A percentile compares a stretch with the other conserved stretches of the same genome.
These are phyloP conservation scores for Drosophila pseudoobscura DNA, from an alignment of 1,140 invertebrate species.

Conservation along the genomic window DNA sequence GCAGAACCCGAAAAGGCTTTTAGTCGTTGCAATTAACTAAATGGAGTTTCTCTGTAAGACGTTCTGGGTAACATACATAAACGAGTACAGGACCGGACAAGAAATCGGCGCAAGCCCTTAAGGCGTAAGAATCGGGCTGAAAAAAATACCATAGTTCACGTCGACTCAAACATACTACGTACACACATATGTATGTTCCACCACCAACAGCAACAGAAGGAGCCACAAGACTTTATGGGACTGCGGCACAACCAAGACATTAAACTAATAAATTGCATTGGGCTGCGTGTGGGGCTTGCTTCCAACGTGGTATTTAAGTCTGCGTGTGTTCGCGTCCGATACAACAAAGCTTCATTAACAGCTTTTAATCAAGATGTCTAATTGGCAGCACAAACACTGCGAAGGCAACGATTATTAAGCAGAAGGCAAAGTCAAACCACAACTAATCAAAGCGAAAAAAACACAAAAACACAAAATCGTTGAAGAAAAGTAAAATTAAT, in stretches of 20 bases:
- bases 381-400: conserved; percentile 46
- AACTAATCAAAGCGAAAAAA: conserved; percentile 19
- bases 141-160: conserved; percentile 1
- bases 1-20: conserved; percentile 46
- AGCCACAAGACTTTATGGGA: neutral
- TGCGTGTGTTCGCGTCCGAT: conserved; percentile 22
- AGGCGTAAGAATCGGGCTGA: neutral
- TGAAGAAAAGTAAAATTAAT: conserved; percentile 11
- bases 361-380: conserved; percentile 55
- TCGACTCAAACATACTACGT: neutral
- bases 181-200: neutral
- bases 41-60: conserved; percentile 32
- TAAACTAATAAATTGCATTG: conserved; percentile 35
- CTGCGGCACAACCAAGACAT: conserved; percentile 15
- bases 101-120: neutral
- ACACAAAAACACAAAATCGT: neutral
- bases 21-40: conserved; percentile 17
- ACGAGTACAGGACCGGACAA: neutral
- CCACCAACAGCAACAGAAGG: neutral
- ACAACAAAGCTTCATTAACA: conserved; percentile 49
- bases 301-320: conserved; percentile 4
- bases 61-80: neutral
- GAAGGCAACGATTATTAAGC: conserved; percentile 31
- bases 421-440: conserved; percentile 23
- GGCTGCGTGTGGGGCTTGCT: conserved; percentile 8